Evolutionary conservation across 2,797 vertebrate genomes (phyloP).

Genomic region (Liasis olivaceus): DNA sequence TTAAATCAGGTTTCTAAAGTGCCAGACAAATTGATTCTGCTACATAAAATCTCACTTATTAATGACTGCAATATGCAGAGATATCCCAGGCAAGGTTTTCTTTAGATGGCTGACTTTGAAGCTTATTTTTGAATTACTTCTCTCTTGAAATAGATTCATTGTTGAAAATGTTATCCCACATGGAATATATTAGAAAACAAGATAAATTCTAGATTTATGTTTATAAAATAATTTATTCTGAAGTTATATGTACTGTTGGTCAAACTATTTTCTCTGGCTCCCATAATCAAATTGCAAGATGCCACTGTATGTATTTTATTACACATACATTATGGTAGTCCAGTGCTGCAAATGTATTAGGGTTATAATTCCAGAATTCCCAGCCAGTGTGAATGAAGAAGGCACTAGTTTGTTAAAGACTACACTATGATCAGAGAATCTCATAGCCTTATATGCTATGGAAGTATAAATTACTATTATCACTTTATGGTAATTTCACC

Average conservation of each 20-base stretch:
- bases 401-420: neutral
- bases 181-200: neutral
- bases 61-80: neutral
- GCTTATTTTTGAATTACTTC: neutral
- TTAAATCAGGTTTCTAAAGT: neutral
- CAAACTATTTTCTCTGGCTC: neutral
- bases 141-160: neutral
- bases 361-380: neutral
- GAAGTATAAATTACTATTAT: neutral
- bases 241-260: neutral
- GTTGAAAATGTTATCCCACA: neutral
- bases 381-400: neutral
- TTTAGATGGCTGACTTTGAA: neutral
- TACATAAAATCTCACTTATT: neutral
- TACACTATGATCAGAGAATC: neutral
- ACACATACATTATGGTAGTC: neutral
- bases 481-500: neutral
- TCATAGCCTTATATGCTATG: neutral
- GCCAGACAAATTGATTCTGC: neutral
- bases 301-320: neutral
- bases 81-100: neutral
- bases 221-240: neutral
- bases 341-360: neutral
- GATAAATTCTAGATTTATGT: neutral
- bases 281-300: neutral